Evolutionary conservation across 2,797 vertebrate species (phyloP), one percentile per base, ranked within the genome.

Genomic region (Mus caroli): DNA sequence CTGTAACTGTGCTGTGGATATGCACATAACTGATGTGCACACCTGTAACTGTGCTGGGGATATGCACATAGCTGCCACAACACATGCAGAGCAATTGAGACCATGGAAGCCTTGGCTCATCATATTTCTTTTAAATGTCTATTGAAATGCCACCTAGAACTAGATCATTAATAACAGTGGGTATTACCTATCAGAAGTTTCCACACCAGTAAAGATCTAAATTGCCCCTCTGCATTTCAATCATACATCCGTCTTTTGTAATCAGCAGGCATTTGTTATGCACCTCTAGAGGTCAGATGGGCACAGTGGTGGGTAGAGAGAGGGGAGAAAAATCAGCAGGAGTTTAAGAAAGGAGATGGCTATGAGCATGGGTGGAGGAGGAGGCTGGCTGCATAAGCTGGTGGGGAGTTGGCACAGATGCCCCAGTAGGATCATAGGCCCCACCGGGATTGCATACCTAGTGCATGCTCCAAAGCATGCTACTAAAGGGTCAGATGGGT

Each of bases 31-130:
- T 50, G 50, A 50, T 28, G 12, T 13, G 28, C 15, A 31, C 52
- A 56, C 22, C 1, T 67, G 4, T 19, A 19, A 58, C 20, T 19
- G 20, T 0, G 0, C n/a, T 31, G 6, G 52, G 31, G 46, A 7
- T 0, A 1, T 20, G 15, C 20, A 69, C 0, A 11, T 3, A 1
- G 0, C 54, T 22, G 86, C 34, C 52, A 37, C 26, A 56, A n/a
- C 17, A 54, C 6, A 7, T 5, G 26, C 28, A 5, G 40, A 76
- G 54, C 6, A 67, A 52, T 3, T 92, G 31, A 43, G n/a, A 43
- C 13, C 37, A 17, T 56, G 26, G 15, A 83, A 62, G 3, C 26
- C 6, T 7, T 46, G 22, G 20, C 20, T 11, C 34, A 14, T n/a
- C 0, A 0, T 46, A 60, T 52, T 73, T 54, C 37, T 88, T 88